phyloP scores from a whole-genome alignment of 2,888 invertebrate species.

The Cantharis rufa region DNA sequence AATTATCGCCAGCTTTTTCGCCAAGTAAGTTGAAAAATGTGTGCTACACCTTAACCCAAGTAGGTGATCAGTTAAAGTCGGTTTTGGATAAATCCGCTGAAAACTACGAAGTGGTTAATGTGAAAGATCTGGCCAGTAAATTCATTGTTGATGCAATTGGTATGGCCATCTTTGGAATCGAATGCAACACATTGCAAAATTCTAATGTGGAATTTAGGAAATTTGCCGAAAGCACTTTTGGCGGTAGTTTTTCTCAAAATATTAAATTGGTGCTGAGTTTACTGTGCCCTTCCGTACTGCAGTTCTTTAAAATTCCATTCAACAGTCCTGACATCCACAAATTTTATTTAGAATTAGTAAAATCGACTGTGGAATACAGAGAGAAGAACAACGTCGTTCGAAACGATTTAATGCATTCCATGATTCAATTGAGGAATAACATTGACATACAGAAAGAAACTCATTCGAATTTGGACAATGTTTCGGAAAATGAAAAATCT shows the following conservation, averaged over 20 bases:
- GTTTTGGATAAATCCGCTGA: constrained; percentile 32
- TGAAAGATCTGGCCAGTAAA: constrained; percentile 39
- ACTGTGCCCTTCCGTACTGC: neutral
- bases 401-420: constrained; percentile 7
- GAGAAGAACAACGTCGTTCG: constrained; percentile 1
- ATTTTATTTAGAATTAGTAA: neutral
- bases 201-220: constrained; percentile 43
- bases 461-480: neutral
- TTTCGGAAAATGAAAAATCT: neutral
- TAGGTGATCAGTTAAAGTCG: constrained; percentile 40
- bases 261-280: neutral
- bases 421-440: constrained; percentile 7
- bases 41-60: constrained; percentile 53
- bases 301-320: neutral
- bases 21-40: constrained; percentile 59
- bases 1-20: constrained; percentile 58
- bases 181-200: constrained; percentile 55
- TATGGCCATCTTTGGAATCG: constrained; percentile 51
- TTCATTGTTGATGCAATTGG: constrained; percentile 53
- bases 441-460: neutral
- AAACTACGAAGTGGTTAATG: constrained; percentile 27
- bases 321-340: neutral
- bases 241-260: constrained; percentile 13
- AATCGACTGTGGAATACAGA: neutral
- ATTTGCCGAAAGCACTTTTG: constrained; percentile 41